A percentile compares a stretch with the other conserved stretches of the same genome.
Conservation (phyloP, 2,888 invertebrate species). For the Diarsia brunnea region DNA sequence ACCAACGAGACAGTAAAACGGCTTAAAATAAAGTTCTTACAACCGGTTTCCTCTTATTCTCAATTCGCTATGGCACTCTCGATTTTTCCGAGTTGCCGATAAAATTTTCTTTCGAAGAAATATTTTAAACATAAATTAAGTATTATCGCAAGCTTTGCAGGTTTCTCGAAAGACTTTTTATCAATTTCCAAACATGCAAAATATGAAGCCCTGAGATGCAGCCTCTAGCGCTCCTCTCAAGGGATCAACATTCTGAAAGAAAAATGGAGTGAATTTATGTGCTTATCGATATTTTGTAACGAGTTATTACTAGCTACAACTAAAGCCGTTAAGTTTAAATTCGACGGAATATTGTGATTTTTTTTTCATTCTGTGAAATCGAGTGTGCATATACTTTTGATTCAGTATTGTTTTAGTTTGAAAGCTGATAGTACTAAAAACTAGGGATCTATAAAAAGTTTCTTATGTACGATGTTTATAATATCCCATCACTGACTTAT, state of each 20-base stretch:
- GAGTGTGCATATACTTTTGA: neutral
- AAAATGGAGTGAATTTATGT: conserved; percentile 31
- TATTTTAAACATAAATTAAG: conserved; percentile 5
- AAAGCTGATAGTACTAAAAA: neutral
- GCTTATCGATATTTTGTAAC: conserved; percentile 17
- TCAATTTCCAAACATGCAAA: conserved; percentile 14
- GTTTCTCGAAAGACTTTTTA: conserved; percentile 12
- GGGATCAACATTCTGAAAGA: conserved; percentile 25
- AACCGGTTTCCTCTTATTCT: neutral
- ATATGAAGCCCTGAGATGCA: conserved; percentile 16
- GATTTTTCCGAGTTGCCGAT: neutral
- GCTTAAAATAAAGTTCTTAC: neutral
- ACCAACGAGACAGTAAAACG: neutral
- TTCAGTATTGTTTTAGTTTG: neutral
- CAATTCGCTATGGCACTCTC: neutral
- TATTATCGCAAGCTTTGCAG: neutral
- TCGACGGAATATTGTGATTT: neutral
- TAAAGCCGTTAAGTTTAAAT: neutral
- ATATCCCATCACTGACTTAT: neutral
- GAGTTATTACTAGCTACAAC: neutral
- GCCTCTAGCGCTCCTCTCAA: conserved; percentile 7
- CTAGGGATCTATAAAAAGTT: neutral
- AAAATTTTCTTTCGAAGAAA: neutral
- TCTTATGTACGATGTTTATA: neutral
- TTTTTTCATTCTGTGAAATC: neutral